Base-by-base conservation (phyloP, 2,888 invertebrate species). In the Apocheima hispidaria region DNA sequence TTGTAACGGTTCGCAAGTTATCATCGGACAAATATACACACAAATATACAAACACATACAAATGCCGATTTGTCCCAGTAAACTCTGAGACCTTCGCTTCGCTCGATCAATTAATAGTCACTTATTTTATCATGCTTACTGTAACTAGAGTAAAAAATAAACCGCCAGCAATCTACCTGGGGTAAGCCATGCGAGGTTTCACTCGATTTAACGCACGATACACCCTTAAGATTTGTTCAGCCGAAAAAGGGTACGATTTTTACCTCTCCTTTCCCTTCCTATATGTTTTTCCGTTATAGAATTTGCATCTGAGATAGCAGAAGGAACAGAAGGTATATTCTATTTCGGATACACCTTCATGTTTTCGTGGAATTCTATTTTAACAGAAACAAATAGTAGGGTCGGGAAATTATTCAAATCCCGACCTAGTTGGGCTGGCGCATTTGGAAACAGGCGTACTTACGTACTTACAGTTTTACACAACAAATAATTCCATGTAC, bases 241-340 rank as follows among this genome's bases (percentile, higher is more conserved):
- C 61, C 61, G 64, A 55, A 61, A 57, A 67, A 67, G 56, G 64
- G 64, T 63, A 52, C 40, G 56, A 36, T 52, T 49, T 56, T 51
- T 55, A n/a, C 35, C 35, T 36, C 41, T 43, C 48, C 55, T 36
- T 21, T 21, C 30, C 50, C 43, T 48, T 60, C 60, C 51, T 59
- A 23, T 52, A 52, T 57, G 58, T 59, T 64, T 61, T 68, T 57
- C 53, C 54, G 48, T 57, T 35, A 70, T 63, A 62, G 63, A 63
- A 71, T 71, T 71, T 71, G 65, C 71, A 71, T 65, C 21, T 9
- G 21, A 54, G 50, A 44, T 44, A 50, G 33, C 18, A 12, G 38
- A 51, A 44, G 36, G 26, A 56, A 56, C 55, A 20, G n/a, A n/a
- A 40, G 33, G 26, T 4, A 30, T 26, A 56, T 56, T 48, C 50